Conservation (phyloP, 2,113 vertebrate genomes). For the Baryphthengus martii region DNA sequence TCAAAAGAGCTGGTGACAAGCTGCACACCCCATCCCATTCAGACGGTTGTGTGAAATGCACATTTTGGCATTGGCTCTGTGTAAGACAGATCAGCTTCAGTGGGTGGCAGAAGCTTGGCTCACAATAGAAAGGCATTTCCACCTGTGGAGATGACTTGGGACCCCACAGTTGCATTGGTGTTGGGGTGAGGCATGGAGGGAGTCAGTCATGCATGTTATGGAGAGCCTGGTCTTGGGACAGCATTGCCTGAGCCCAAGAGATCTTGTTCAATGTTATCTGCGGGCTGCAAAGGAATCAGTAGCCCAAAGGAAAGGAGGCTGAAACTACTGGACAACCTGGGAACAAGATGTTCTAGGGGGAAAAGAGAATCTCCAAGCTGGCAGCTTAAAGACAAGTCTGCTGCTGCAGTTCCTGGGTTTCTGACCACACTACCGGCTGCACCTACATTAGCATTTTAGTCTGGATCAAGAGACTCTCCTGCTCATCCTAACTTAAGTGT, state of each 20-base stretch:
- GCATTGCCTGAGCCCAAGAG: neutral
- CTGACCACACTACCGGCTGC: accelerated
- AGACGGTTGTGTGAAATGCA: neutral
- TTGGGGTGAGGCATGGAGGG: neutral
- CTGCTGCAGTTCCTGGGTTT: neutral
- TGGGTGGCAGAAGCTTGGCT: neutral
- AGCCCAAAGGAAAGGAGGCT: neutral
- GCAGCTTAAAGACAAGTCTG: neutral
- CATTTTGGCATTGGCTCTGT: neutral
- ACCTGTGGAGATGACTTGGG: accelerated
- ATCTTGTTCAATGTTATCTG: neutral
- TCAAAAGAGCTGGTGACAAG: neutral
- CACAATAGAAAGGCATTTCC: neutral
- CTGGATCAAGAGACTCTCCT: neutral
- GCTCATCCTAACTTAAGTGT: accelerated
- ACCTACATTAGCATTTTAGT: neutral
- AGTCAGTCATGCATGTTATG: accelerated
- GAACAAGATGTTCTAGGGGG: neutral
- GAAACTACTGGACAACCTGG: neutral
- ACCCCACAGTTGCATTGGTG: neutral
- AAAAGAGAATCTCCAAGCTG: neutral
- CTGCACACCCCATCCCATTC: neutral
- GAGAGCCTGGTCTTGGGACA: neutral
- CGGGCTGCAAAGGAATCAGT: neutral
- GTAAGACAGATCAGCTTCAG: neutral